Percentiles rank a stretch among this genome's conserved stretches.
Evolutionary conservation across 1,140 invertebrate species (phyloP).

Genomic region (Diorhabda carinulata): DNA sequence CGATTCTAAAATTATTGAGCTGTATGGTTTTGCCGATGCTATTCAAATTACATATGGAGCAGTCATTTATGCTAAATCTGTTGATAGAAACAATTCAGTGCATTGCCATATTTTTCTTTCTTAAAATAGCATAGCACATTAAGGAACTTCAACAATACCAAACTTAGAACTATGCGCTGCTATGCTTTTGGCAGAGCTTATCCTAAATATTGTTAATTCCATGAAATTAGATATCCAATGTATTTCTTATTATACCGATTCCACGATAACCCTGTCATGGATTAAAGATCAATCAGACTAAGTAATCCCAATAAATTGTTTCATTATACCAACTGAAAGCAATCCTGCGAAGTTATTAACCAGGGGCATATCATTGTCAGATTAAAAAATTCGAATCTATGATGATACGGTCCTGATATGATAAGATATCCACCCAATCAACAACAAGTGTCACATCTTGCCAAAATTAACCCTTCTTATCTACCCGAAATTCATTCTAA

Average conservation of each 20-base stretch:
- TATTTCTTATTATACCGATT: slow-evolving; percentile 8
- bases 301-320: slow-evolving; percentile 11
- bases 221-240: not conserved
- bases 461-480: too few relatives aligned
- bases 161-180: slow-evolving; percentile 37
- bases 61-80: too few relatives aligned
- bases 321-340: slow-evolving; percentile 13
- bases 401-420: not conserved
- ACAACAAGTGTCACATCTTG: too few relatives aligned
- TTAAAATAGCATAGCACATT: slow-evolving; percentile 44
- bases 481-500: too few relatives aligned
- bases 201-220: not conserved
- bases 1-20: not conserved
- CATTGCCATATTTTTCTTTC: slow-evolving; percentile 9
- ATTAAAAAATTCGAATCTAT: not conserved
- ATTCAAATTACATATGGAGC: not conserved
- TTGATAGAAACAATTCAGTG: too few relatives aligned
- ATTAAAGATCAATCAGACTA: slow-evolving; percentile 27
- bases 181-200: not conserved
- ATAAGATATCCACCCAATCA: too few relatives aligned
- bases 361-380: slow-evolving; percentile 13
- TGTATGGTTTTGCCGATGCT: not conserved
- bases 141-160: slow-evolving; percentile 43
- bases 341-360: slow-evolving; percentile 20
- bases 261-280: slow-evolving; percentile 24